A percentile compares a stretch with the other conserved stretches of the same genome.
phyloP scores from a whole-genome alignment of 2,888 invertebrate genomes.

The Sarcophaga carnaria region DNA sequence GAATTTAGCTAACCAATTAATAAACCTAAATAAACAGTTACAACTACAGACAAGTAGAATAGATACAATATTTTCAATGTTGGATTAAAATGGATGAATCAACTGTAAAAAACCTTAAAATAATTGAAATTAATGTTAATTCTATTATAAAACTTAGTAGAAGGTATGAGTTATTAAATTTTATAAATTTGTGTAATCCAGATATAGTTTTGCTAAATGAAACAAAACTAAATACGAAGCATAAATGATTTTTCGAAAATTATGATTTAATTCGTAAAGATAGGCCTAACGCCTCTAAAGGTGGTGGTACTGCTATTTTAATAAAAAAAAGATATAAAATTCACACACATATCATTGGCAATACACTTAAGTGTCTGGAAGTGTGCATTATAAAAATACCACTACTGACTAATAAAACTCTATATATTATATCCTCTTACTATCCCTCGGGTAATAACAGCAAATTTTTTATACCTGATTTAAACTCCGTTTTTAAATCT shows the following conservation, averaged over 20 bases:
- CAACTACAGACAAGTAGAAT: background rate
- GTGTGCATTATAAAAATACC: conserved; percentile 17
- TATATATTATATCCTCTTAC: conserved; percentile 29
- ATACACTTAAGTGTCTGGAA: conserved; percentile 18
- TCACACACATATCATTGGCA: background rate
- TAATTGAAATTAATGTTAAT: background rate
- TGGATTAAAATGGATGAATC: too few relatives aligned
- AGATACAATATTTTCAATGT: too few relatives aligned
- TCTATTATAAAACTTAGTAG: conserved; percentile 30
- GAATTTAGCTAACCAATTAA: background rate
- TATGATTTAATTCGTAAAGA: conserved; percentile 8
- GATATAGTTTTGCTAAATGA: too few relatives aligned
- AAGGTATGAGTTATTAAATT: conserved; percentile 17
- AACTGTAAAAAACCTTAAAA: background rate
- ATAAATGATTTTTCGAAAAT: conserved; percentile 15
- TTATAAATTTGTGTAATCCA: background rate
- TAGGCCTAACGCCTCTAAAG: too few relatives aligned
- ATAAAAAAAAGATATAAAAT: too few relatives aligned
- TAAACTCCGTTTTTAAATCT: background rate
- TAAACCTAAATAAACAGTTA: too few relatives aligned
- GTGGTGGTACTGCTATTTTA: too few relatives aligned
- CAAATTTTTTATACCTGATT: too few relatives aligned
- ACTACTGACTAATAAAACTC: background rate
- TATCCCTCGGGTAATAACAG: conserved; percentile 42
- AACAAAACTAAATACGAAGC: background rate